phyloP scores from a whole-genome alignment of 1,140 invertebrate species.

The Melanaphis sacchari region DNA sequence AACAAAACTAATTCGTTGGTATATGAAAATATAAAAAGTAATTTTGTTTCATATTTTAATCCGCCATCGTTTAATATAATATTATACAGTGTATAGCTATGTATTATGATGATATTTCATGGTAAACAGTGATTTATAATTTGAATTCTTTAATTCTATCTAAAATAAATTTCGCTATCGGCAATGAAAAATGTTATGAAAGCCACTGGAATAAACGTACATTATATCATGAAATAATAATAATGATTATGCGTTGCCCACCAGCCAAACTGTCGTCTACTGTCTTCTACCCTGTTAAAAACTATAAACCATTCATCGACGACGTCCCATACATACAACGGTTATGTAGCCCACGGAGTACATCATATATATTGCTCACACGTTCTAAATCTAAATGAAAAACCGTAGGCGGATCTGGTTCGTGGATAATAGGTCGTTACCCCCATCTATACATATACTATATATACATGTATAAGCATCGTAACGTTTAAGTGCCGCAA shows the following conservation, averaged over 20 bases:
- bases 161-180: neutral
- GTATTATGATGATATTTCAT: neutral
- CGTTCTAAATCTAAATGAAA: conserved; percentile 22
- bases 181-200: neutral
- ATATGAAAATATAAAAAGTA: neutral
- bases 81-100: neutral
- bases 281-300: neutral
- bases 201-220: neutral
- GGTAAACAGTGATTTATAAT: neutral
- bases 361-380: neutral
- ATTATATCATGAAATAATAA: neutral
- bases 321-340: neutral
- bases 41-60: neutral
- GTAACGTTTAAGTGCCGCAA: neutral
- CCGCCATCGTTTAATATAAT: neutral
- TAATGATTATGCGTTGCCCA: neutral
- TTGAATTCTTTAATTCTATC: neutral
- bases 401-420: conserved; percentile 42
- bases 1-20: neutral
- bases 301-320: conserved; percentile 26
- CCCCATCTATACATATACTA: neutral
- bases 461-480: neutral
- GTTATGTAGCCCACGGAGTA: conserved; percentile 19
- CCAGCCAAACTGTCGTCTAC: neutral
- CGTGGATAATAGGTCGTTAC: conserved; percentile 26